A percentile compares a stretch with the other conserved stretches of the same genome.
phyloP scores from a whole-genome alignment of 2,797 vertebrate genomes.

The Furcifer pardalis region DNA sequence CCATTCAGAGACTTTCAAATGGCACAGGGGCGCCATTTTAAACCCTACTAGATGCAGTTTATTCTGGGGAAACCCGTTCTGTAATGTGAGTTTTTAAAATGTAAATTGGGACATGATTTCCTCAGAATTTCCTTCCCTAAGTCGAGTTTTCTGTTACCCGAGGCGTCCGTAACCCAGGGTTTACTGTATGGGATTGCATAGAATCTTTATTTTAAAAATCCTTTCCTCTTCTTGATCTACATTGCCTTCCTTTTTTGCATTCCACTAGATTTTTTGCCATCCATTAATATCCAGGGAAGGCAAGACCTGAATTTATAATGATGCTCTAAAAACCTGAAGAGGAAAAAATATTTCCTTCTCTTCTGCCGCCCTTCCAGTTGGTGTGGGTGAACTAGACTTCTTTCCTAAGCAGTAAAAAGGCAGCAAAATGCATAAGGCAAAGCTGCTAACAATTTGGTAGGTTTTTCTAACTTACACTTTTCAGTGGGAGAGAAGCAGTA shows the following conservation, averaged over 20 bases:
- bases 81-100: too few species aligned
- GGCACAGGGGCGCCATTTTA: too few species aligned
- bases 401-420: background rate
- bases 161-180: too few species aligned
- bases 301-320: conserved; percentile 22
- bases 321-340: conserved; percentile 12
- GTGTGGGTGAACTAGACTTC: background rate
- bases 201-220: conserved; percentile 4
- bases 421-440: background rate
- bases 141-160: too few species aligned
- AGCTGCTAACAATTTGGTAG: background rate
- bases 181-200: too few species aligned
- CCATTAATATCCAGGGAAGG: conserved; percentile 11
- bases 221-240: background rate
- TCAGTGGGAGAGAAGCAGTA: background rate
- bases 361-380: background rate
- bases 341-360: background rate
- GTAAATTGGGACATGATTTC: too few species aligned
- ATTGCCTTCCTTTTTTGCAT: conserved; percentile 6
- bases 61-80: too few species aligned
- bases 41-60: too few species aligned
- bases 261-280: background rate
- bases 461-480: background rate
- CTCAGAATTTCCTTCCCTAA: too few species aligned
- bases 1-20: too few species aligned